phyloP scores from a whole-genome alignment of 92 coral and sea anemone species.

The Epizoanthus rinbou region DNA sequence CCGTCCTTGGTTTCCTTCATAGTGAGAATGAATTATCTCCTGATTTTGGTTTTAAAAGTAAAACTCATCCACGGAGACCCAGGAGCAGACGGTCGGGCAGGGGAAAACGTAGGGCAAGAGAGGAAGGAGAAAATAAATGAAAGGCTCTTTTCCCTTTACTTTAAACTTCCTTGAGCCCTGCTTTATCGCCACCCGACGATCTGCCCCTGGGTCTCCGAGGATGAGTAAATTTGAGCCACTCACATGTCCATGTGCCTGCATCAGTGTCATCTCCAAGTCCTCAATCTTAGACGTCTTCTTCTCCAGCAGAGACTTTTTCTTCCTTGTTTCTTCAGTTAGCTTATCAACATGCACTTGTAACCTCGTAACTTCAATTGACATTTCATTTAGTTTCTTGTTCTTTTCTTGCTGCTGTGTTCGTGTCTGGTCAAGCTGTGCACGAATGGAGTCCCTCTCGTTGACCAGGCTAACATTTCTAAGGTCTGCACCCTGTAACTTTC shows the following conservation, averaged over 20 bases:
- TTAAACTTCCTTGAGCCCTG: too few species aligned
- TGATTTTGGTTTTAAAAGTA: too few species aligned
- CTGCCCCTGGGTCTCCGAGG: too few species aligned
- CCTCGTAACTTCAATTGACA: slow-evolving; percentile 64
- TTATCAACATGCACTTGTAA: slow-evolving; percentile 61
- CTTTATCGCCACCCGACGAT: too few species aligned
- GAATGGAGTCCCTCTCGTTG: slow-evolving; percentile 56
- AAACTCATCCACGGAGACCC: too few species aligned
- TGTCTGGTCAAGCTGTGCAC: slow-evolving; percentile 52
- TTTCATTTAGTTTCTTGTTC: slow-evolving; percentile 51
- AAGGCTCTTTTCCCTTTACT: too few species aligned
- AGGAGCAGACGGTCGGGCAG: too few species aligned
- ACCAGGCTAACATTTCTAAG: slow-evolving; percentile 40
- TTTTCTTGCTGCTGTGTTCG: slow-evolving; percentile 49
- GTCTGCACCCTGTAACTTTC: slow-evolving; percentile 67
- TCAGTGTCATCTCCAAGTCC: slow-evolving; percentile 56
- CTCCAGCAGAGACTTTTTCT: slow-evolving; percentile 53
- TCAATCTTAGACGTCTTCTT: slow-evolving; percentile 64
- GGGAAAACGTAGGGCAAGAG: too few species aligned
- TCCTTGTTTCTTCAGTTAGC: slow-evolving; percentile 59
- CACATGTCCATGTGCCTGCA: slow-evolving; percentile 20
- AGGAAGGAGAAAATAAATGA: too few species aligned
- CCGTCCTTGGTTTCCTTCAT: too few species aligned
- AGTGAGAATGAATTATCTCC: too few species aligned
- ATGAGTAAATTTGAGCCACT: neutral